These are phyloP conservation scores for Serranus cabrilla DNA, from an alignment of 2,797 vertebrate species.

Conservation along the genomic window DNA sequence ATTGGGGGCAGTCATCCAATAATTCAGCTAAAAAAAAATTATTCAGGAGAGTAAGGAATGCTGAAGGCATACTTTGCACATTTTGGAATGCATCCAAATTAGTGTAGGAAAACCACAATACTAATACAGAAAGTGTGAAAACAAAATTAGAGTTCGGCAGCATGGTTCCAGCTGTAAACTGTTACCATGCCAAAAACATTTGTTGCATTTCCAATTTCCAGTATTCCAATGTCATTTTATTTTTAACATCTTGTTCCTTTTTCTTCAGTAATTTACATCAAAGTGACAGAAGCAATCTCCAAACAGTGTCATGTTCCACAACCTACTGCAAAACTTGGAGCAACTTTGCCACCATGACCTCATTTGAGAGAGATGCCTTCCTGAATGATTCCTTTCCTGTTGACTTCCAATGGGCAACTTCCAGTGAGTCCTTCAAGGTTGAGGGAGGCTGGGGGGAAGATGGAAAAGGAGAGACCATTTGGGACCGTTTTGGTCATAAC, in stretches of 20 bases:
- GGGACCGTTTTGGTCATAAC: no score
- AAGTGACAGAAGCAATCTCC: neutral
- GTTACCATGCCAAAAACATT: neutral
- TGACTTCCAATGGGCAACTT: no score
- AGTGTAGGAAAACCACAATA: neutral
- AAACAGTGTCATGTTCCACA: conserved; percentile 1
- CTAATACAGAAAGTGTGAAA: neutral
- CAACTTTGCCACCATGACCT: conserved; percentile 31
- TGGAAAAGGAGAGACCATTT: no score
- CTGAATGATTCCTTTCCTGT: no score
- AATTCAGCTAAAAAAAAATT: no score
- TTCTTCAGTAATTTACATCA: conserved; percentile 3
- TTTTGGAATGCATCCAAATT: neutral
- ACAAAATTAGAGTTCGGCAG: neutral
- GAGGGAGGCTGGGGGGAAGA: no score
- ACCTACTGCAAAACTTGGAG: conserved; percentile 40
- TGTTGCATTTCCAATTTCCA: neutral
- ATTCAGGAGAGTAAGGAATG: no score
- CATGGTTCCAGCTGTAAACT: neutral
- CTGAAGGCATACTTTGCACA: neutral
- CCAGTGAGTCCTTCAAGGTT: no score
- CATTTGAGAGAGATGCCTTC: neutral
- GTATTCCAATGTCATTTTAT: neutral
- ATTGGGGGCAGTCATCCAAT: neutral
- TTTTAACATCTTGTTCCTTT: conserved; percentile 5